Percentiles rank a stretch among this genome's conserved stretches.
phyloP scores from a whole-genome alignment of 2,888 invertebrate genomes.

The Nebria brevicollis region DNA sequence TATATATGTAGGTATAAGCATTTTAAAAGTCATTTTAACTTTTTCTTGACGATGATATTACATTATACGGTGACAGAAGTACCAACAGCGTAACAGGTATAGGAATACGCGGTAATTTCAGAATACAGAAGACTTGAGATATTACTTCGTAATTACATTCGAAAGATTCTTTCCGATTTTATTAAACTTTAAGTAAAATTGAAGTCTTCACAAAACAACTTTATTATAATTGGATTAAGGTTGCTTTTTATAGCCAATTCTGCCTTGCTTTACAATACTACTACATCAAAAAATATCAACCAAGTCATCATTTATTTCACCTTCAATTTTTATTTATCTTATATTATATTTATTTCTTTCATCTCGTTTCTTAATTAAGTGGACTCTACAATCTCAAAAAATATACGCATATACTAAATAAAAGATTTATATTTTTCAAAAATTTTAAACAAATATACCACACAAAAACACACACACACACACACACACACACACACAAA shows the following conservation, averaged over 20 bases:
- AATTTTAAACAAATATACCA: too few relatives aligned
- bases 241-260: slow-evolving; percentile 6
- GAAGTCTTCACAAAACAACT: slow-evolving; percentile 43
- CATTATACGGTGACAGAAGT: slow-evolving; percentile 16
- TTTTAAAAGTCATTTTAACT: slow-evolving; percentile 45
- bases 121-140: slow-evolving; percentile 34
- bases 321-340: neutral
- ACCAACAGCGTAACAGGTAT: slow-evolving; percentile 17
- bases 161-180: slow-evolving; percentile 45
- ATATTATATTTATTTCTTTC: neutral
- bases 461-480: too few relatives aligned
- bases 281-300: neutral
- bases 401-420: too few relatives aligned
- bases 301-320: neutral
- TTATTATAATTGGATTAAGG: slow-evolving; percentile 43
- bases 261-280: neutral
- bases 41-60: slow-evolving; percentile 31
- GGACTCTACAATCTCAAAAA: too few relatives aligned
- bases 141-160: slow-evolving; percentile 46
- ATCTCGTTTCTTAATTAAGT: neutral
- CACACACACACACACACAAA: too few relatives aligned
- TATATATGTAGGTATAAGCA: slow-evolving; percentile 18
- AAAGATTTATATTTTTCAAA: too few relatives aligned
- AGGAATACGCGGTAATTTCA: slow-evolving; percentile 35
- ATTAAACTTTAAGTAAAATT: slow-evolving; percentile 43